Evolutionary conservation across 2,113 vertebrate species (phyloP).

Genomic region (Sturnus vulgaris): DNA sequence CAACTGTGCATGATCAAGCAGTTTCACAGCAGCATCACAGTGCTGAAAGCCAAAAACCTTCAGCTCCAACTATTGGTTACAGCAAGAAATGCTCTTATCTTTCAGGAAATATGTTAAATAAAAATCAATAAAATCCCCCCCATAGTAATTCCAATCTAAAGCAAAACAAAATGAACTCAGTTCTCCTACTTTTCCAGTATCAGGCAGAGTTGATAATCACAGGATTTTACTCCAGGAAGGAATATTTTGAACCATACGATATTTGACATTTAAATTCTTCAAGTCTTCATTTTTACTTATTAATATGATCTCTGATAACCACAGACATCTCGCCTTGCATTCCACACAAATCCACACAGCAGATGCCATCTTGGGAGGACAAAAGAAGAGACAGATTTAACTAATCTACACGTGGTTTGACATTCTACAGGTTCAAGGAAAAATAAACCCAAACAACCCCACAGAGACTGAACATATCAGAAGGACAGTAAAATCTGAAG

Average conservation of each 20-base stretch:
- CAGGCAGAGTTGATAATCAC: slow-evolving; percentile 38
- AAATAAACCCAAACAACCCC: not conserved
- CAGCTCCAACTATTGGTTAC: not conserved
- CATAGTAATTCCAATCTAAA: not conserved
- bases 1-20: slow-evolving; percentile 6
- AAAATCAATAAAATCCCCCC: not conserved
- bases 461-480: not conserved
- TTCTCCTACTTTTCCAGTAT: slow-evolving; percentile 1
- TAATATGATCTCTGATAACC: not conserved
- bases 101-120: not conserved
- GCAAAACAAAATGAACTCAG: slow-evolving; percentile 1
- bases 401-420: not conserved
- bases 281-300: slow-evolving; percentile 15
- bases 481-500: not conserved
- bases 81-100: not conserved
- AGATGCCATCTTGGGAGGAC: slow-evolving; percentile 31
- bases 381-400: slow-evolving; percentile 11
- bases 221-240: slow-evolving; percentile 50
- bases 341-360: slow-evolving; percentile 28
- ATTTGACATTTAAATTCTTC: not conserved
- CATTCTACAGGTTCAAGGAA: not conserved
- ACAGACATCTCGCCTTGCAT: slow-evolving; percentile 1
- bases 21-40: not conserved
- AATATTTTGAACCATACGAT: not conserved
- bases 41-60: not conserved